Evolutionary conservation across 2,888 invertebrate species (phyloP), one percentile per base, ranked within the genome.

Genomic region (Cybosia mesomella): DNA sequence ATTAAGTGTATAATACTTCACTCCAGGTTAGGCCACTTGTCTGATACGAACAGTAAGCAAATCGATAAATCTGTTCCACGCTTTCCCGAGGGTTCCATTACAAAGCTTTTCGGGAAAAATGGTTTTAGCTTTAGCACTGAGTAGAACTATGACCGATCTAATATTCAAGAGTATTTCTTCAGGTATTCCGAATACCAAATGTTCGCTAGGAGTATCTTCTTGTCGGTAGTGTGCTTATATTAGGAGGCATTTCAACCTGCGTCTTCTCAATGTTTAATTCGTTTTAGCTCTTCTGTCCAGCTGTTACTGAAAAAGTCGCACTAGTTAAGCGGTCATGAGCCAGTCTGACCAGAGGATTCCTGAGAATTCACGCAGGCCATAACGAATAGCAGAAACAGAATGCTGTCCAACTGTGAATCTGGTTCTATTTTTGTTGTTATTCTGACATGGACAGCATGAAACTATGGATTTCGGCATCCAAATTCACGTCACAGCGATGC

Each of bases 31-130:
- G 49, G 49, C n/a, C n/a, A 49, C n/a, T 49, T 49, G 49, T 49
- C 24, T 22, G 54, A 55, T 55, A 55, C 54, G 54, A 49, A 49
- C n/a, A n/a, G 49, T 49, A n/a, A 49, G 49, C n/a, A n/a, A 49
- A 49, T 49, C 49, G 49, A 49, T 49, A 49, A 49, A 49, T 49
- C 49, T 49, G 49, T 49, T 49, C n/a, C 9, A 49, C n/a, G 10
- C 53, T 34, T 32, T 8, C 62, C 21, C 28, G 21, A 8, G 28
- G 49, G 28, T 32, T 32, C 28, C 18, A 43, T 60, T 60, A 18
- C 24, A 21, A 8, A 43, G 24, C 43, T n/a, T n/a, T 49, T 49
- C n/a, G n/a, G n/a, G 49, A 49, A 49, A 49, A 49, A 49, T 43
- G n/a, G 43, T 43, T 18, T 43, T 43, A 43, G 43, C 43, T 43